Conservation (phyloP, 1,140 invertebrate genomes). For the Drosophila varians region DNA sequence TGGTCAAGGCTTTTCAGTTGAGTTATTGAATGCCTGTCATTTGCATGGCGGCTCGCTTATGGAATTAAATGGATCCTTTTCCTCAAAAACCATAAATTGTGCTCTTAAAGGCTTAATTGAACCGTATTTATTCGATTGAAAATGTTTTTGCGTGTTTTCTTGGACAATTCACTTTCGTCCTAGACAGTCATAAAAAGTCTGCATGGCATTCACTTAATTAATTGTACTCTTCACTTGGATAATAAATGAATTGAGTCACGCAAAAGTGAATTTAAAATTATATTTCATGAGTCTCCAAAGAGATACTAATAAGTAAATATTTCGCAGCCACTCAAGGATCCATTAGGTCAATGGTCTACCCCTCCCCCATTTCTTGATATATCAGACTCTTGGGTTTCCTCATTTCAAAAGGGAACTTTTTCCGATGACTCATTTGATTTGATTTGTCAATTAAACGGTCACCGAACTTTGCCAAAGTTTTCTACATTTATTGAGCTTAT, state of each 20-base stretch:
- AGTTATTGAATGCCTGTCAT: conserved; percentile 56
- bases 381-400: not conserved
- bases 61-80: conserved; percentile 49
- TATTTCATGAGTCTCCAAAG: not conserved
- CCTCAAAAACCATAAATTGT: conserved; percentile 34
- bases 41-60: conserved; percentile 60
- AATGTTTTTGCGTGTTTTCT: conserved; percentile 16
- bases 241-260: not conserved
- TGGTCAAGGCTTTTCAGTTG: conserved; percentile 30
- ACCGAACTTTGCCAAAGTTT: conserved; percentile 49
- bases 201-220: not conserved
- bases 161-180: not conserved
- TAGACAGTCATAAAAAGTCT: not conserved
- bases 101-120: conserved; percentile 21
- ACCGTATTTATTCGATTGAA: conserved; percentile 28
- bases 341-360: not conserved
- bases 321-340: conserved; percentile 2
- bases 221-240: not conserved
- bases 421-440: conserved; percentile 70
- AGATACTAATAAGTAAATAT: conserved; percentile 1
- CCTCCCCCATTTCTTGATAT: not conserved
- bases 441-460: conserved; percentile 70
- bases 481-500: conserved; percentile 11
- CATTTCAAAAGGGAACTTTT: conserved; percentile 14
- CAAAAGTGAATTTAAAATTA: not conserved